Evolutionary conservation across 2,888 invertebrate species (phyloP).

Genomic region (Aelia acuminata): DNA sequence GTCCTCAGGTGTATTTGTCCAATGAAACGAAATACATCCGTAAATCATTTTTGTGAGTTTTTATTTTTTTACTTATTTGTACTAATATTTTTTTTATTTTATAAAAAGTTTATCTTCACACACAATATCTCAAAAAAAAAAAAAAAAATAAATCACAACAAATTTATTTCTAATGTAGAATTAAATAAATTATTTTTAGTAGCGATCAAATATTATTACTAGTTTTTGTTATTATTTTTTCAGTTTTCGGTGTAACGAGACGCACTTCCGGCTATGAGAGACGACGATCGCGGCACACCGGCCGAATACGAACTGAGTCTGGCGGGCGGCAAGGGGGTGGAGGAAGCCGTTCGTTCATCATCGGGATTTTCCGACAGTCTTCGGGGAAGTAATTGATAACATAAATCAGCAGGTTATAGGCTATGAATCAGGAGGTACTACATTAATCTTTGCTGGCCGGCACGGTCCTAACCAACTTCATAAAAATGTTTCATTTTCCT

Average conservation of each 20-base stretch:
- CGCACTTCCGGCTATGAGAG: background rate
- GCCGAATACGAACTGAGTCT: constrained; percentile 50
- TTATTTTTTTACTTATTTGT: background rate
- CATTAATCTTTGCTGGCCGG: background rate
- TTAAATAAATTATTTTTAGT: background rate
- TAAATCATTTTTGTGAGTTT: background rate
- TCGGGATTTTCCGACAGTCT: background rate
- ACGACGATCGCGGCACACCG: constrained; percentile 59
- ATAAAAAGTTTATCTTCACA: no score
- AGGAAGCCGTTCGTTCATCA: background rate
- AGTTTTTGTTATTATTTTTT: background rate
- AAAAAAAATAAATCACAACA: constrained; percentile 1
- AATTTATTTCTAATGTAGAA: background rate
- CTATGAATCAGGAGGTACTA: background rate
- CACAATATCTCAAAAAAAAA: background rate
- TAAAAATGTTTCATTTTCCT: constrained; percentile 1
- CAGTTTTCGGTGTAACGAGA: background rate
- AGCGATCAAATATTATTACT: background rate
- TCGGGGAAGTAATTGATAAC: constrained; percentile 33
- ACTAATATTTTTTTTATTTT: no score
- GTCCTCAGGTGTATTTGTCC: background rate
- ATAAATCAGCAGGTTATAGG: constrained; percentile 40
- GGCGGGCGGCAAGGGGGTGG: background rate
- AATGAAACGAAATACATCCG: background rate
- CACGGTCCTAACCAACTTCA: background rate